Conservation (phyloP, 2,113 vertebrate species). For the Tragelaphus strepsiceros region DNA sequence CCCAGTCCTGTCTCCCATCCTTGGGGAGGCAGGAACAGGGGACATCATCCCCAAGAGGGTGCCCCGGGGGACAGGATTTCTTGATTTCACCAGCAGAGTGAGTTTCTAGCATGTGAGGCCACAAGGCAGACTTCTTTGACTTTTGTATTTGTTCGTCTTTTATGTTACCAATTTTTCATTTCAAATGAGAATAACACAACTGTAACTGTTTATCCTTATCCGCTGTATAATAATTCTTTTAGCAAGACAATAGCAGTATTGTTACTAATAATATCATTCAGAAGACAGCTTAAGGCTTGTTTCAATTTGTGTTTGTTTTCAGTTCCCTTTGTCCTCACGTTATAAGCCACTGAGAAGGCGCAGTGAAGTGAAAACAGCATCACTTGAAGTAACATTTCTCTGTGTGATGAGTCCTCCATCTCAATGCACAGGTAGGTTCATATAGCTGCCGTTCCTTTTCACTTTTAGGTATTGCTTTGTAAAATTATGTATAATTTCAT, state of each 20-base stretch:
- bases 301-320: background rate
- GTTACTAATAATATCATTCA: background rate
- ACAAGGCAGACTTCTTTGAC: background rate
- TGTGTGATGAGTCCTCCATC: background rate
- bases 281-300: background rate
- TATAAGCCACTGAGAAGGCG: background rate
- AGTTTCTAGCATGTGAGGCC: background rate
- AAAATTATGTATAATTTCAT: background rate
- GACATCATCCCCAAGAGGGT: background rate
- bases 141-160: background rate
- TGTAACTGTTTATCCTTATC: background rate
- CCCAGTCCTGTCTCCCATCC: background rate
- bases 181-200: background rate
- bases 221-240: background rate
- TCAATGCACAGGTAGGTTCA: background rate
- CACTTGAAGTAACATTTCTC: background rate
- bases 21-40: accelerated
- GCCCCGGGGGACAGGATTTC: background rate
- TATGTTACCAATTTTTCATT: background rate
- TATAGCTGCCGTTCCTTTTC: background rate
- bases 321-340: background rate
- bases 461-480: background rate
- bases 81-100: background rate
- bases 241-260: background rate
- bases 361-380: background rate